Percentiles rank a stretch among this genome's conserved stretches.
These are phyloP conservation scores for Decapterus maruadsi DNA, from an alignment of 2,797 vertebrate genomes.

Conservation along the genomic window DNA sequence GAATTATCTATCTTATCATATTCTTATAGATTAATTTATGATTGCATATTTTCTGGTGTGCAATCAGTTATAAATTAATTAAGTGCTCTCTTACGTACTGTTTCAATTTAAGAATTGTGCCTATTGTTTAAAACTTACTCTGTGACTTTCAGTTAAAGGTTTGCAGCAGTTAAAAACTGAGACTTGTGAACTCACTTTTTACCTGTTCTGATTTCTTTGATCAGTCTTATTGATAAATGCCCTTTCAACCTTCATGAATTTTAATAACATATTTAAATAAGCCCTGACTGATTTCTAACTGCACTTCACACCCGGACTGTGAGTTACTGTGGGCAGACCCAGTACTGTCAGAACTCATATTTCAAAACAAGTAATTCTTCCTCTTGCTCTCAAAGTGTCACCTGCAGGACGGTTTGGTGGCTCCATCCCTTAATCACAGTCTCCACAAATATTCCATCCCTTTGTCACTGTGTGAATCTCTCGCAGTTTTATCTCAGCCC, in stretches of 20 bases:
- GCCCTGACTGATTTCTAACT: neutral
- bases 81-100: too few relatives aligned
- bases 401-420: conserved; percentile 7
- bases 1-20: neutral
- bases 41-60: too few relatives aligned
- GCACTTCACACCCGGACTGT: neutral
- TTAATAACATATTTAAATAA: conserved; percentile 16
- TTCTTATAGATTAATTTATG: too few relatives aligned
- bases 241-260: conserved; percentile 16
- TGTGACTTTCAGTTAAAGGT: neutral
- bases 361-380: neutral
- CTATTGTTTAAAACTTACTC: neutral
- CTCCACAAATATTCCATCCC: neutral
- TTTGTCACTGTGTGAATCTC: conserved; percentile 4
- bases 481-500: neutral
- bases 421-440: conserved; percentile 16
- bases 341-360: neutral
- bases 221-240: conserved; percentile 6
- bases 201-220: conserved; percentile 9
- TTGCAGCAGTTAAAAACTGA: neutral
- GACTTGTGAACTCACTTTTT: neutral
- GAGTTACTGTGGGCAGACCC: neutral
- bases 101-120: conserved; percentile 3
- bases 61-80: too few relatives aligned
- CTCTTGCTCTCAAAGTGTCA: neutral